Percentiles rank a stretch among this genome's conserved stretches.
Evolutionary conservation across 2,888 invertebrate species (phyloP).

Genomic region (Drosophila paranaensis): DNA sequence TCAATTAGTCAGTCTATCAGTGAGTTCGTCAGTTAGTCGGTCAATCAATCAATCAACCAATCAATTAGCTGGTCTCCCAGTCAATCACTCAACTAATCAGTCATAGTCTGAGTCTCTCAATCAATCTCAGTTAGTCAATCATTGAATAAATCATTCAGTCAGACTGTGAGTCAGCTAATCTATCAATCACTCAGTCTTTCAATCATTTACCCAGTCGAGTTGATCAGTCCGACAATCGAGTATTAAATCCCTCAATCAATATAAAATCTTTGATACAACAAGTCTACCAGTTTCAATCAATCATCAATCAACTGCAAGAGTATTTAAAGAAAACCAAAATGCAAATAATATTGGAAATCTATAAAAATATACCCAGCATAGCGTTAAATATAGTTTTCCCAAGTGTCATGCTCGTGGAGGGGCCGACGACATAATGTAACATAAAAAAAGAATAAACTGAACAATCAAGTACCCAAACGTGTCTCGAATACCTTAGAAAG

Average conservation of each 20-base stretch:
- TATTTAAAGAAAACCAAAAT: not conserved
- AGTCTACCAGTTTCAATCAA: too few species aligned
- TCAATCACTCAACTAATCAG: not conserved
- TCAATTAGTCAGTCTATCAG: not conserved
- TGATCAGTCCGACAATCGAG: not conserved
- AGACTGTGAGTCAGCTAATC: not conserved
- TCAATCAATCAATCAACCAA: not conserved
- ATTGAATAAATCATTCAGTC: not conserved
- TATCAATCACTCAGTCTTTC: not conserved
- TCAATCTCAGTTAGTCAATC: not conserved
- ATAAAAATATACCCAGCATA: slow-evolving; percentile 23
- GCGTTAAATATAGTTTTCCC: slow-evolving; percentile 29
- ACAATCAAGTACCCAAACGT: slow-evolving; percentile 24
- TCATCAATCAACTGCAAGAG: slow-evolving; percentile 22
- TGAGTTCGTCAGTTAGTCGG: not conserved
- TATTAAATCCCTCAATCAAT: not conserved
- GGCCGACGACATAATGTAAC: slow-evolving; percentile 39
- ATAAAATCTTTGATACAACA: not conserved
- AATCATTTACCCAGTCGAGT: not conserved
- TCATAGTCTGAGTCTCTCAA: not conserved
- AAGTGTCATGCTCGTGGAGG: slow-evolving; percentile 41
- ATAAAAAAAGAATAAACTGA: slow-evolving; percentile 25
- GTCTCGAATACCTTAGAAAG: slow-evolving; percentile 5
- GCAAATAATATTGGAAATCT: slow-evolving; percentile 2
- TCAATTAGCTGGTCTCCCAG: not conserved